These are phyloP conservation scores for Hartigia nigra DNA, from an alignment of 2,888 invertebrate species.

Conservation along the genomic window DNA sequence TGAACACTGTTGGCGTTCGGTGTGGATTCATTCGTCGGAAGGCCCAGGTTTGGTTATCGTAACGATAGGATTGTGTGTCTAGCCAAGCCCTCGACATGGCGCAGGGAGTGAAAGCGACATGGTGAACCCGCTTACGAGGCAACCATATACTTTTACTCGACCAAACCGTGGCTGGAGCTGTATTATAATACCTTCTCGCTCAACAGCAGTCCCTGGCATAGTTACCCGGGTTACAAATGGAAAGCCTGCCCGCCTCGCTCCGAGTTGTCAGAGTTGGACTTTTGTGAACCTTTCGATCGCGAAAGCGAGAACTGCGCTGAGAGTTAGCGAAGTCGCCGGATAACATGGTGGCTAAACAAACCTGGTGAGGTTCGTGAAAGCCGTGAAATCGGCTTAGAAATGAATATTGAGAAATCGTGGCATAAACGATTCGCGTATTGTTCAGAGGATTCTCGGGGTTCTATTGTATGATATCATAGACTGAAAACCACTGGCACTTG, in stretches of 20 bases:
- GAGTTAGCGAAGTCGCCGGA: neutral
- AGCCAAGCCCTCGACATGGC: slow-evolving; percentile 26
- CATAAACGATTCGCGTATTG: neutral
- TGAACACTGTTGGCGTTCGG: neutral
- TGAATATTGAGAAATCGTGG: neutral
- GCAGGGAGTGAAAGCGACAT: slow-evolving; percentile 57
- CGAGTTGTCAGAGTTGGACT: neutral
- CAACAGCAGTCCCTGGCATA: slow-evolving; percentile 57
- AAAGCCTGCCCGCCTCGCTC: slow-evolving; percentile 32
- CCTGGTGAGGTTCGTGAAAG: neutral
- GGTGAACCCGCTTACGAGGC: slow-evolving; percentile 54
- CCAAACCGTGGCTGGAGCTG: slow-evolving; percentile 32
- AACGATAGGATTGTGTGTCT: neutral
- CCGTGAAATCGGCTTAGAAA: neutral
- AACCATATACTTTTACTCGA: slow-evolving; percentile 57
- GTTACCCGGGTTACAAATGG: slow-evolving; percentile 55
- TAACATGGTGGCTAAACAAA: neutral
- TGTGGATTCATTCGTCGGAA: neutral
- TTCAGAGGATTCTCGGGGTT: neutral
- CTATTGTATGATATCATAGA: neutral
- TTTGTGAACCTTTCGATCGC: neutral
- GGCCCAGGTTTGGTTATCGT: neutral
- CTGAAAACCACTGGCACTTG: neutral
- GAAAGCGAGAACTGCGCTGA: neutral
- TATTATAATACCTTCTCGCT: slow-evolving; percentile 44